These are phyloP conservation scores for Spondyliosoma cantharus DNA, from an alignment of 2,797 vertebrate genomes.

Conservation along the genomic window DNA sequence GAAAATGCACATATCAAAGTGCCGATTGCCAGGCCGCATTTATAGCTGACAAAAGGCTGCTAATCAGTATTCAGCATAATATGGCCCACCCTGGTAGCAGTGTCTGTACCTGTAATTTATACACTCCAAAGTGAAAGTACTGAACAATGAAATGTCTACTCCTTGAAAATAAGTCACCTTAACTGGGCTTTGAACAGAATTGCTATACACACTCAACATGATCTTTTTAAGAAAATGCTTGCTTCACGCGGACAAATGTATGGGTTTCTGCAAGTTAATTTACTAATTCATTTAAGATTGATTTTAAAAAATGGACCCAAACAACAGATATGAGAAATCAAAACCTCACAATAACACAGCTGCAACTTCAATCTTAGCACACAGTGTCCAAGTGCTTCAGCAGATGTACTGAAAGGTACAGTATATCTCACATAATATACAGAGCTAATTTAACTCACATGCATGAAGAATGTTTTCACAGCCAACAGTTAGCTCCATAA, in stretches of 20 bases:
- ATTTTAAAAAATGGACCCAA: slow-evolving; percentile 39
- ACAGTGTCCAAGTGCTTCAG: neutral
- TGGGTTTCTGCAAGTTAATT: slow-evolving; percentile 2
- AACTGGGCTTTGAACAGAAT: neutral
- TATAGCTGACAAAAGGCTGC: slow-evolving; percentile 4
- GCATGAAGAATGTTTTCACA: neutral
- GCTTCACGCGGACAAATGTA: slow-evolving; percentile 7
- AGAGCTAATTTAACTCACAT: neutral
- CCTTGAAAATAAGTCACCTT: neutral
- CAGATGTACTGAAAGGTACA: slow-evolving; percentile 2
- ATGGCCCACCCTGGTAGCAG: neutral
- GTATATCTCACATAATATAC: neutral
- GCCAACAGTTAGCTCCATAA: neutral
- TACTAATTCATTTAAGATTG: neutral
- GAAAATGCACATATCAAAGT: neutral
- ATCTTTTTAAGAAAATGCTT: neutral
- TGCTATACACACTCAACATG: neutral
- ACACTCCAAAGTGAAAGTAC: slow-evolving; percentile 10
- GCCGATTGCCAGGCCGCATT: neutral
- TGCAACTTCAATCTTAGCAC: neutral
- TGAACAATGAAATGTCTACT: neutral
- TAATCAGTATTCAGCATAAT: slow-evolving; percentile 7
- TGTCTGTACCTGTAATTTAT: slow-evolving; percentile 14
- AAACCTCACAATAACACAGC: neutral
- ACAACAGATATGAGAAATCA: slow-evolving; percentile 15